Conservation (phyloP, 2,888 invertebrate species). For the Volucella zonaria region DNA sequence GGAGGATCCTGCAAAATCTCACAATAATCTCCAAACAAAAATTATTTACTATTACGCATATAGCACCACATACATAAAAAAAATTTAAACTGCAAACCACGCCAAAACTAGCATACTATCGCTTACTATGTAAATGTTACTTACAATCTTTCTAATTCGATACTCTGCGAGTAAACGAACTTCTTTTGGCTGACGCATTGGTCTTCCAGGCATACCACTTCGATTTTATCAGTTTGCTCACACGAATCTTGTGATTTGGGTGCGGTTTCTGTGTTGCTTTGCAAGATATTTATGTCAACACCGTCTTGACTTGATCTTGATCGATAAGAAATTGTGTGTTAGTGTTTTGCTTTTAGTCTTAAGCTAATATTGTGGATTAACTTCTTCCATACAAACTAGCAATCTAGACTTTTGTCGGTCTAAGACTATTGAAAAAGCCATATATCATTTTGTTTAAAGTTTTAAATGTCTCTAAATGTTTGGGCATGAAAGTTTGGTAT, state of each 20-base stretch:
- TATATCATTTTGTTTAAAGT: too few species aligned
- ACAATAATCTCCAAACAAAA: too few species aligned
- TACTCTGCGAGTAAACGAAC: conserved; percentile 64
- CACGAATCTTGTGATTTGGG: conserved; percentile 14
- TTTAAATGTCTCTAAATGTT: too few species aligned
- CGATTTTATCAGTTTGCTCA: conserved; percentile 45
- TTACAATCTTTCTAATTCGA: conserved; percentile 77
- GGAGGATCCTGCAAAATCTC: too few species aligned
- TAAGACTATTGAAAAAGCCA: too few species aligned
- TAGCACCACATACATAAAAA: too few species aligned
- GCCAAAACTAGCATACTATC: conserved; percentile 37
- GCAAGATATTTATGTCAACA: conserved; percentile 48
- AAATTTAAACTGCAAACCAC: neutral
- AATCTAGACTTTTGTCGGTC: too few species aligned
- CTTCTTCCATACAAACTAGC: neutral
- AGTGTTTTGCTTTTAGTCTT: conserved; percentile 1
- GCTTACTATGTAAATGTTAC: conserved; percentile 53
- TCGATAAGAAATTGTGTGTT: conserved; percentile 27
- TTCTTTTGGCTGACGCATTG: conserved; percentile 57
- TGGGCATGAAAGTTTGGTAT: too few species aligned
- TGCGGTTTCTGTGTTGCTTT: conserved; percentile 21
- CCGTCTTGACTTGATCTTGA: conserved; percentile 58
- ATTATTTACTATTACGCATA: too few species aligned
- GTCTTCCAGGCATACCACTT: conserved; percentile 68
- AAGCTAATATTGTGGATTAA: conserved; percentile 6